phyloP scores from a whole-genome alignment of 2,888 invertebrate genomes.

The Diplolepis rosae region DNA sequence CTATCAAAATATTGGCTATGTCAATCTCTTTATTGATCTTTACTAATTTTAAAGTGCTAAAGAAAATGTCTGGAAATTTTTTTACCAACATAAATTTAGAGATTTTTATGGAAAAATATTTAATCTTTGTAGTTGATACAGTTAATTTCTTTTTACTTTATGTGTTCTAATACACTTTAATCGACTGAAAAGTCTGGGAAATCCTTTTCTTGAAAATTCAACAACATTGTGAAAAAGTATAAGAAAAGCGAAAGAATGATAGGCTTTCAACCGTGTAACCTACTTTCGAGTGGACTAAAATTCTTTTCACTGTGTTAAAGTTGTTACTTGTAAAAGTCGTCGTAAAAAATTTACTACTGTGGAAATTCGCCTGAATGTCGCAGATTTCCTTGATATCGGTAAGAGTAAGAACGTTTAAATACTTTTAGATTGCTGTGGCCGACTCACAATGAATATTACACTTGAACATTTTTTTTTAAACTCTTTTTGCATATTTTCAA shows the following conservation, averaged over 20 bases:
- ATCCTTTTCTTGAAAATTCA: background rate
- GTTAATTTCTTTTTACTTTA: too few relatives aligned
- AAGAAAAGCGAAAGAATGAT: background rate
- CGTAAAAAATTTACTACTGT: background rate
- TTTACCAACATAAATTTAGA: too few relatives aligned
- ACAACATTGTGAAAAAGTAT: background rate
- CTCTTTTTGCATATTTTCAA: too few relatives aligned
- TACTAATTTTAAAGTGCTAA: too few relatives aligned
- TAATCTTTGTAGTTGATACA: too few relatives aligned
- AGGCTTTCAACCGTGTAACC: background rate
- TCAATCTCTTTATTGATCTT: too few relatives aligned
- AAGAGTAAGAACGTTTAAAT: background rate
- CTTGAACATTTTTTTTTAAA: too few relatives aligned
- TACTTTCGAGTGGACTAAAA: background rate
- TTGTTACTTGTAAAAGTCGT: background rate
- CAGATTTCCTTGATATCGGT: background rate
- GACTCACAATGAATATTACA: too few relatives aligned
- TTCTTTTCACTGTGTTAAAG: background rate
- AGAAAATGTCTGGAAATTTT: background rate
- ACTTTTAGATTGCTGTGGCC: background rate
- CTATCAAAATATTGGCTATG: too few relatives aligned
- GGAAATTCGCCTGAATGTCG: background rate
- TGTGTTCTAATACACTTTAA: background rate
- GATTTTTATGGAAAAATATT: too few relatives aligned
- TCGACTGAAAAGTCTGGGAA: background rate